Percentiles rank a stretch among this genome's conserved stretches.
Evolutionary conservation across 2,888 invertebrate genomes (phyloP).

Genomic region (Erynnis tages): DNA sequence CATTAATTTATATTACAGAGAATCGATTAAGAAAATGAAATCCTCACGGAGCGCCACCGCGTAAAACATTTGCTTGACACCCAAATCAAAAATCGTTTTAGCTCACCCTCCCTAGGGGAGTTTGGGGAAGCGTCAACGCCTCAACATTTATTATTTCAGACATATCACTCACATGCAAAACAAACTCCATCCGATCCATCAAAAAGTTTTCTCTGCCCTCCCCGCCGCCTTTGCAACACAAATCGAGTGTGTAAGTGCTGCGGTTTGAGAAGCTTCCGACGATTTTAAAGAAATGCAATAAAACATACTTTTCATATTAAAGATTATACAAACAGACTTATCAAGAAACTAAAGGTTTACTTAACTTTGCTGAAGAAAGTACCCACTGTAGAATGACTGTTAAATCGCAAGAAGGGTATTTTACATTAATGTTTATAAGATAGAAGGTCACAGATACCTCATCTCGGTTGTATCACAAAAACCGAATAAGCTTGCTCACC

Average conservation of each 20-base stretch:
- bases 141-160: constrained; percentile 82
- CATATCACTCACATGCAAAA: constrained; percentile 82
- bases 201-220: constrained; percentile 63
- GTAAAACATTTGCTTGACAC: constrained; percentile 82
- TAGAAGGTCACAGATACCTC: constrained; percentile 4
- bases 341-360: no score
- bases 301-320: no score
- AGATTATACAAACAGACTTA: no score
- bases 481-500: constrained; percentile 76
- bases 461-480: constrained; percentile 40
- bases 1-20: constrained; percentile 61
- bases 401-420: constrained; percentile 36
- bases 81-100: constrained; percentile 82
- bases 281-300: constrained; percentile 6
- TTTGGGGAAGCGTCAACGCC: constrained; percentile 75
- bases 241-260: constrained; percentile 79
- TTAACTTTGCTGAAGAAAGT: no score
- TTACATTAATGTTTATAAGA: constrained; percentile 10
- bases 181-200: constrained; percentile 81
- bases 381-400: no score
- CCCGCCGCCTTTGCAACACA: constrained; percentile 54
- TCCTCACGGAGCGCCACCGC: constrained; percentile 70
- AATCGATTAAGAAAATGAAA: constrained; percentile 81
- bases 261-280: constrained; percentile 47
- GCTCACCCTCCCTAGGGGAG: constrained; percentile 68